These are phyloP conservation scores for Orestias chungarensis DNA, from an alignment of 2,797 vertebrate genomes.

Conservation along the genomic window DNA sequence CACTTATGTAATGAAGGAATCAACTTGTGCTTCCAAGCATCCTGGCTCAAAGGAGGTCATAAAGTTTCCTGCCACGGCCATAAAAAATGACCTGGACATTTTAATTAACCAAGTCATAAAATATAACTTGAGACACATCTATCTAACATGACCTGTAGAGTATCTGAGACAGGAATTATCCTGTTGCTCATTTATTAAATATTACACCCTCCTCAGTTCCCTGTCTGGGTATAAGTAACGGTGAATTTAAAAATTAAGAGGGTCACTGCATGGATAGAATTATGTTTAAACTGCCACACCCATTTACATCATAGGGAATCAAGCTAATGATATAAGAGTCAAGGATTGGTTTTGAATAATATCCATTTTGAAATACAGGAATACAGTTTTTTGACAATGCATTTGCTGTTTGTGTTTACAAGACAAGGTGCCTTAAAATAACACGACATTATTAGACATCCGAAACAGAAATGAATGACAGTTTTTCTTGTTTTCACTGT, in stretches of 20 bases:
- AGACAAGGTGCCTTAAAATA: neutral
- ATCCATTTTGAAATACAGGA: constrained; percentile 14
- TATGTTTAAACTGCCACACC: constrained; percentile 38
- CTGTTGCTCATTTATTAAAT: constrained; percentile 61
- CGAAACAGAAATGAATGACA: neutral
- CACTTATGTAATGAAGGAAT: constrained; percentile 54
- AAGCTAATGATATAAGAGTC: constrained; percentile 36
- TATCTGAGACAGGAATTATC: constrained; percentile 19
- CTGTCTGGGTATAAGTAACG: constrained; percentile 31
- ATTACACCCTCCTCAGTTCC: constrained; percentile 36
- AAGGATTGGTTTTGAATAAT: constrained; percentile 16
- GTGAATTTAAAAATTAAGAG: constrained; percentile 33
- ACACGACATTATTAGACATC: neutral
- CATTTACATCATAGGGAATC: constrained; percentile 30
- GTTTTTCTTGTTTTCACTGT: neutral
- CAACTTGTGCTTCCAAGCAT: constrained; percentile 45
- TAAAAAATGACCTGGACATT: constrained; percentile 63
- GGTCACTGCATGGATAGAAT: constrained; percentile 21
- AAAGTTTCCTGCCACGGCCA: constrained; percentile 49
- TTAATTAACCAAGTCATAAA: constrained; percentile 72
- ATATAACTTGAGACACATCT: constrained; percentile 52
- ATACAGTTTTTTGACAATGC: neutral
- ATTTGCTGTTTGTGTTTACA: neutral
- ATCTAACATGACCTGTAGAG: constrained; percentile 56
- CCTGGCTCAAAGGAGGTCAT: constrained; percentile 43